Conservation (phyloP, 2,797 vertebrate genomes). For the Labroides dimidiatus region DNA sequence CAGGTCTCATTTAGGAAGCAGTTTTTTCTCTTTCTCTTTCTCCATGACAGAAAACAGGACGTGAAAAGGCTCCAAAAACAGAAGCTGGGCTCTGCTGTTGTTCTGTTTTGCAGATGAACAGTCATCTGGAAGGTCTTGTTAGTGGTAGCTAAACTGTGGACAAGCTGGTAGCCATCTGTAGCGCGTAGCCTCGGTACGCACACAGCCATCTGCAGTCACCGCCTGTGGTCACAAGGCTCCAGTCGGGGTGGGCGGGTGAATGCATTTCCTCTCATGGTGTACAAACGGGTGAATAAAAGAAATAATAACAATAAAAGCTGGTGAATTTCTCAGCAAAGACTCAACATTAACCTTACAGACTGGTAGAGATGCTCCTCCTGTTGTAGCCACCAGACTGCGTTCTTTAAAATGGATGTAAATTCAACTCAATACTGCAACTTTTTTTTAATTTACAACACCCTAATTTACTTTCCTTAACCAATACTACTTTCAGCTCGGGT, state of each 20-base stretch:
- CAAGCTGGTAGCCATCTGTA: conserved; percentile 20
- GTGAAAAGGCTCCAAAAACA: conserved; percentile 12
- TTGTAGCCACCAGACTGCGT: too few relatives aligned
- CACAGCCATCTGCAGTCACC: conserved; percentile 6
- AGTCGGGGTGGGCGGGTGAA: background rate
- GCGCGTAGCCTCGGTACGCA: conserved; percentile 5
- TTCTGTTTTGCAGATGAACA: conserved; percentile 12
- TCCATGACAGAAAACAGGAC: conserved; percentile 12
- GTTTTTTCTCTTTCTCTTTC: conserved; percentile 20
- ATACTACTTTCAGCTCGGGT: too few relatives aligned
- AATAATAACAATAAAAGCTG: background rate
- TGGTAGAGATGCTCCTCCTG: too few relatives aligned
- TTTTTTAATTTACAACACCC: too few relatives aligned
- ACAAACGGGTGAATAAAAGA: background rate
- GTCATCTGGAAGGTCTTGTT: conserved; percentile 11
- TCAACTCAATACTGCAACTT: too few relatives aligned
- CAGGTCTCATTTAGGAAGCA: conserved; percentile 17
- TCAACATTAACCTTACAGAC: too few relatives aligned
- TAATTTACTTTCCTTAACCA: too few relatives aligned
- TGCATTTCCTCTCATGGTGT: background rate
- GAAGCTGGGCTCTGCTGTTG: conserved; percentile 17
- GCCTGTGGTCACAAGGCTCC: background rate
- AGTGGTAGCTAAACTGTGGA: conserved; percentile 1
- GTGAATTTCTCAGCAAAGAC: background rate
- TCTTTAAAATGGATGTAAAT: too few relatives aligned